phyloP scores from a whole-genome alignment of 2,888 invertebrate genomes.

The Rhagonycha fulva region DNA sequence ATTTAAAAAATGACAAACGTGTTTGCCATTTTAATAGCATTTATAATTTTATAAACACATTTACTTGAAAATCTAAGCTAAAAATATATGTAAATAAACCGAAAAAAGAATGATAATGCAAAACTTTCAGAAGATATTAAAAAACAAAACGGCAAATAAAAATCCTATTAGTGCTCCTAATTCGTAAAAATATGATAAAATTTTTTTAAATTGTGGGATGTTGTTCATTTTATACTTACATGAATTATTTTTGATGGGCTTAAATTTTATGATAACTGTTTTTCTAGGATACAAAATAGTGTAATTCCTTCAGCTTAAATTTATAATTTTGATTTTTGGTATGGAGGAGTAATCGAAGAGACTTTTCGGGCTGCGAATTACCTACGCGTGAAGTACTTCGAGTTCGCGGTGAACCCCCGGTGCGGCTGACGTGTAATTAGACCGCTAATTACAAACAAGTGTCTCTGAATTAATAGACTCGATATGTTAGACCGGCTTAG shows the following conservation, averaged over 20 bases:
- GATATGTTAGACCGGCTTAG: conserved; percentile 17
- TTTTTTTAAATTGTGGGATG: neutral
- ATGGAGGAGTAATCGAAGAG: conserved; percentile 6
- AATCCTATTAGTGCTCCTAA: neutral
- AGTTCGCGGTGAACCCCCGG: conserved; percentile 34
- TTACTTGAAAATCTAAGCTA: neutral
- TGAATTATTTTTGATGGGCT: neutral
- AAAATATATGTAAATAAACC: neutral
- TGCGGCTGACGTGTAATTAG: conserved; percentile 38
- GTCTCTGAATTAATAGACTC: conserved; percentile 34
- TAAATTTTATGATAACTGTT: neutral
- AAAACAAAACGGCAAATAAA: neutral
- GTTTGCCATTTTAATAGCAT: neutral
- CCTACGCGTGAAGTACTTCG: conserved; percentile 19
- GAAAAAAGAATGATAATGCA: neutral
- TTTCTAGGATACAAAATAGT: neutral
- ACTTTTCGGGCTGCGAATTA: conserved; percentile 22
- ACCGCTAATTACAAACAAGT: conserved; percentile 37
- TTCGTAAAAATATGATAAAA: neutral
- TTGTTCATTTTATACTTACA: neutral
- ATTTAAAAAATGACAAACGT: neutral
- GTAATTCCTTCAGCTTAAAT: neutral
- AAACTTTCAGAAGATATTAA: neutral
- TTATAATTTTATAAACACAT: neutral
- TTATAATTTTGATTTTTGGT: neutral